phyloP scores from a whole-genome alignment of 2,888 invertebrate species.

The Melitaea athalia region DNA sequence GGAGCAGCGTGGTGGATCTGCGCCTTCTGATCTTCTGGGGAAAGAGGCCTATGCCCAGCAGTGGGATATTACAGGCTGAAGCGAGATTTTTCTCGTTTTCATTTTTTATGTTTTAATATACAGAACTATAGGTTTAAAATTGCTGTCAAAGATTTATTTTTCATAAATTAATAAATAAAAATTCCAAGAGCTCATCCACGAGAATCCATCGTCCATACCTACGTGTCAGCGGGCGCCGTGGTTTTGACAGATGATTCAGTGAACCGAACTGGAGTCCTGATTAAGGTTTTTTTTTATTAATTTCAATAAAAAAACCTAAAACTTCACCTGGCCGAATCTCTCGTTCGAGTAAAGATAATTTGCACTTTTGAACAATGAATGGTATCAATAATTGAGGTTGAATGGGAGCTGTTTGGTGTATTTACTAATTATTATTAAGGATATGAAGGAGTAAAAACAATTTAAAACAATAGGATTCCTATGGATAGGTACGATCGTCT shows the following conservation, averaged over 20 bases:
- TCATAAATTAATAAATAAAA: not conserved
- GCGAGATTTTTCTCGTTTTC: no score
- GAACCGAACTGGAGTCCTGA: conserved; percentile 50
- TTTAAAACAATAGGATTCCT: not conserved
- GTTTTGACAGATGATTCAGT: conserved; percentile 66
- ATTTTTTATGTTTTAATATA: no score
- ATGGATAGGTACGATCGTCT: not conserved
- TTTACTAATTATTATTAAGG: not conserved
- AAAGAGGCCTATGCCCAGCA: no score
- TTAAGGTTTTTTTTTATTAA: conserved; percentile 46
- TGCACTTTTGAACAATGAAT: not conserved
- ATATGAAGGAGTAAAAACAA: no score
- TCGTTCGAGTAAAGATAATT: conserved; percentile 16
- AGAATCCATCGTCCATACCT: not conserved
- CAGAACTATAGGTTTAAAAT: no score
- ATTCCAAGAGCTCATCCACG: not conserved
- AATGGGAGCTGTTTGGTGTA: conserved; percentile 2
- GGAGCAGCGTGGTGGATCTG: no score
- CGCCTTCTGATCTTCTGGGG: no score
- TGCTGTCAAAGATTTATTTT: no score
- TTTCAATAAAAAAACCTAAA: conserved; percentile 38
- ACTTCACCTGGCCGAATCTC: conserved; percentile 52
- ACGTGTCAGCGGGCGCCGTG: conserved; percentile 45
- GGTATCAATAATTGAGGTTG: not conserved
- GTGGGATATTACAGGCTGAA: no score